Evolutionary conservation across 2,113 vertebrate genomes (phyloP).

Genomic region (Hippocampus zosterae): DNA sequence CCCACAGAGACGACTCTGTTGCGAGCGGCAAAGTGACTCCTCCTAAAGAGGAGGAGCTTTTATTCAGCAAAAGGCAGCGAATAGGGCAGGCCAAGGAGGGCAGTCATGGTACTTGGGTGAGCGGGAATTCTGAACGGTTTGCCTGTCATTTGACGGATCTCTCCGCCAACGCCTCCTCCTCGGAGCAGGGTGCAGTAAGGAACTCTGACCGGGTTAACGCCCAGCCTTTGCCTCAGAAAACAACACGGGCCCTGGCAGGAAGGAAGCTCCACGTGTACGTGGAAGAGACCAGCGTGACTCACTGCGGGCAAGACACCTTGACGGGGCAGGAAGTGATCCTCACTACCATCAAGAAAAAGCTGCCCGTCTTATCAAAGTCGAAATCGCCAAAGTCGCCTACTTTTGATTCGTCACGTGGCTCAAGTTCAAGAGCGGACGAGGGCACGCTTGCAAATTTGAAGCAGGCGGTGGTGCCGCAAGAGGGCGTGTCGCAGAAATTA

Average conservation of each 20-base stretch:
- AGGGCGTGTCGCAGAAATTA: conserved; percentile 45
- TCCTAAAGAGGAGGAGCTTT: conserved; percentile 56
- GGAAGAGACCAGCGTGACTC: conserved; percentile 63
- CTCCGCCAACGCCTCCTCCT: conserved; percentile 12
- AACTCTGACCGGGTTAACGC: conserved; percentile 34
- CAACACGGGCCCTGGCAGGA: conserved; percentile 30
- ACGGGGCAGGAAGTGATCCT: conserved; percentile 35
- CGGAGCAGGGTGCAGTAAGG: conserved; percentile 38
- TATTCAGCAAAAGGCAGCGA: conserved; percentile 31
- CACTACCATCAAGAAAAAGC: conserved; percentile 42
- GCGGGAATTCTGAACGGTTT: conserved; percentile 51
- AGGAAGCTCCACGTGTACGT: conserved; percentile 60
- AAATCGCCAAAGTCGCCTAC: conserved; percentile 22
- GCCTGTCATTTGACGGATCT: conserved; percentile 59
- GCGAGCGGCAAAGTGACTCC: conserved; percentile 26
- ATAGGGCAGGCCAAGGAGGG: conserved; percentile 33
- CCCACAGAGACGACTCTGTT: conserved; percentile 51
- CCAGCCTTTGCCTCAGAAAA: conserved; percentile 24
- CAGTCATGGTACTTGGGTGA: conserved; percentile 21
- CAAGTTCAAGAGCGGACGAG: conserved; percentile 16
- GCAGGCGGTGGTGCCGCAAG: conserved; percentile 8
- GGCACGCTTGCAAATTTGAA: conserved; percentile 22
- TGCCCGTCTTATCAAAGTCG: conserved; percentile 33
- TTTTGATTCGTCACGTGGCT: conserved; percentile 10
- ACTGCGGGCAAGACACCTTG: conserved; percentile 14